Conservation (phyloP, 2,113 vertebrate genomes). For the Hypocryptadius cinnamomeus region DNA sequence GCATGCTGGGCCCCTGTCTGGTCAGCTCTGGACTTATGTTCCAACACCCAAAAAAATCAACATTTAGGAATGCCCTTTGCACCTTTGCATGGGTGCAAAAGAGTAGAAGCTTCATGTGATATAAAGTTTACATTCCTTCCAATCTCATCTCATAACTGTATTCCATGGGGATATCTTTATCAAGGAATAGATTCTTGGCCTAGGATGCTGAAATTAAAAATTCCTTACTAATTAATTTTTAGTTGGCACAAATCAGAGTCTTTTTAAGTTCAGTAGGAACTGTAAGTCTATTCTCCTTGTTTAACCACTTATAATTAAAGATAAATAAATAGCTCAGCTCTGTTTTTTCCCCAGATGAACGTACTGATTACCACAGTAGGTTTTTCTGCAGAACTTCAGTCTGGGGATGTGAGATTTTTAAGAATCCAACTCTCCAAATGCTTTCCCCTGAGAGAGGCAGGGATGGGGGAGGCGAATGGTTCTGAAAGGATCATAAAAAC, state of each 20-base stretch:
- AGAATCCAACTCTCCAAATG: neutral
- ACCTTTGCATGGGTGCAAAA: neutral
- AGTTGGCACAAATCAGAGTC: slow-evolving; percentile 55
- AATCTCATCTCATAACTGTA: slow-evolving; percentile 61
- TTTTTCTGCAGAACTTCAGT: neutral
- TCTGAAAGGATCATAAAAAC: neutral
- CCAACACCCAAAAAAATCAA: neutral
- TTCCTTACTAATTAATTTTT: slow-evolving; percentile 73
- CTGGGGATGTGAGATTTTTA: neutral
- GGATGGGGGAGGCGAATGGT: neutral
- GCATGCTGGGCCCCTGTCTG: neutral
- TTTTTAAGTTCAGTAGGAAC: slow-evolving; percentile 62
- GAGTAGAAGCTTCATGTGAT: neutral
- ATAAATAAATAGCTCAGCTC: slow-evolving; percentile 41
- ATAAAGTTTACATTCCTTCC: slow-evolving; percentile 29
- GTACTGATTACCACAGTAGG: neutral
- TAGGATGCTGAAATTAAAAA: slow-evolving; percentile 63
- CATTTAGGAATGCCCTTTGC: neutral
- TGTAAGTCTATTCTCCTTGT: slow-evolving; percentile 62
- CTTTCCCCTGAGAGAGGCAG: neutral
- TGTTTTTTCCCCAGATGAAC: slow-evolving; percentile 2
- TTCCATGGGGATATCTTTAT: slow-evolving; percentile 62
- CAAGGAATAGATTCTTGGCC: slow-evolving; percentile 61
- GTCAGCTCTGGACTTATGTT: neutral
- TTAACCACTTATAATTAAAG: slow-evolving; percentile 57